Conservation (phyloP, 2,888 invertebrate species). For the Crepidodera aurea region DNA sequence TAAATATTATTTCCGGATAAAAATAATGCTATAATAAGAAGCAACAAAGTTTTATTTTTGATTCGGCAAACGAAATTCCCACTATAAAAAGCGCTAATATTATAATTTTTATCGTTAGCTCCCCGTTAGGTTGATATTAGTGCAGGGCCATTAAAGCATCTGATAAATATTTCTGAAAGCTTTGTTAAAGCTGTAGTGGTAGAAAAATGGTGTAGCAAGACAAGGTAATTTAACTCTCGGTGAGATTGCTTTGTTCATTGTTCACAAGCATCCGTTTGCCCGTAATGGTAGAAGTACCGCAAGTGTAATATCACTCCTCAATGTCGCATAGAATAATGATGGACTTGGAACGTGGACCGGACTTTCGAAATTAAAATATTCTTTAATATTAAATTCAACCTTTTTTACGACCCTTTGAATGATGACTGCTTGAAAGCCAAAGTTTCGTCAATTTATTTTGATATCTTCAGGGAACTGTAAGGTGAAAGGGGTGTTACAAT, state of each 20-base stretch:
- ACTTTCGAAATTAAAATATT: neutral
- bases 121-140: slow-evolving; percentile 35
- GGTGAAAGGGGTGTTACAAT: too few relatives aligned
- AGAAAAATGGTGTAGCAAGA: slow-evolving; percentile 26
- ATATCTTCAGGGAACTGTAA: too few relatives aligned
- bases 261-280: slow-evolving; percentile 44
- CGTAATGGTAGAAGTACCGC: slow-evolving; percentile 46
- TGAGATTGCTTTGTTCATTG: slow-evolving; percentile 36
- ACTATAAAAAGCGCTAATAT: neutral
- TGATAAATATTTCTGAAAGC: slow-evolving; percentile 14
- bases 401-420: neutral
- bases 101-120: slow-evolving; percentile 15
- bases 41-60: too few relatives aligned
- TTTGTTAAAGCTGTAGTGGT: slow-evolving; percentile 17
- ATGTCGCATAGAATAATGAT: slow-evolving; percentile 26
- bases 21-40: too few relatives aligned
- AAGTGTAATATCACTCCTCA: slow-evolving; percentile 35
- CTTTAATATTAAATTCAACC: neutral
- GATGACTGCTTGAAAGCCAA: too few relatives aligned
- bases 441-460: too few relatives aligned
- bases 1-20: too few relatives aligned
- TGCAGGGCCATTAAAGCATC: slow-evolving; percentile 36
- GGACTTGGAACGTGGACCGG: slow-evolving; percentile 27
- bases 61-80: too few relatives aligned
- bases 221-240: slow-evolving; percentile 37